phyloP scores from a whole-genome alignment of 1,140 invertebrate species.

The Drosophila kanapiae region DNA sequence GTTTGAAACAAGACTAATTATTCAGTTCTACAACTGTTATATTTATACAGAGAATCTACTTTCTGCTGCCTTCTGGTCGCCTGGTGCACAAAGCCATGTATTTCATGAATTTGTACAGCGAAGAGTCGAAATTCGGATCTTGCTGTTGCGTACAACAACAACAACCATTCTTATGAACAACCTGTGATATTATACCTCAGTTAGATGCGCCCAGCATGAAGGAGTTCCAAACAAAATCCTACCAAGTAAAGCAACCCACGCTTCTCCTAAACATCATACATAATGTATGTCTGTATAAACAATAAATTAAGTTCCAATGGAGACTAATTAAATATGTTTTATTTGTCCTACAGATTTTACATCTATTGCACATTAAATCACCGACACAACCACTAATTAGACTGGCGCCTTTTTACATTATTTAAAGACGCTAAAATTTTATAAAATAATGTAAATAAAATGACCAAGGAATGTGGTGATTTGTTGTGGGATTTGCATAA shows the following conservation, averaged over 20 bases:
- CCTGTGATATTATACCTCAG: constrained; percentile 74
- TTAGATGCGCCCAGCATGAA: constrained; percentile 62
- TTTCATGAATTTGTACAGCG: no score
- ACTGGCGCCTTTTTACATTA: constrained; percentile 79
- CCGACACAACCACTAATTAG: constrained; percentile 71
- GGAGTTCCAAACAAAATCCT: constrained; percentile 60
- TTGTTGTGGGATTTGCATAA: constrained; percentile 37
- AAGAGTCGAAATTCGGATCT: no score
- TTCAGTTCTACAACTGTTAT: no score
- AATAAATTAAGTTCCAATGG: no score
- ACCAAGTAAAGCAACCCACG: constrained; percentile 85
- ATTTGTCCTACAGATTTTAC: constrained; percentile 50
- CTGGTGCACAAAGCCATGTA: no score
- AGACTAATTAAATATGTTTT: constrained; percentile 9
- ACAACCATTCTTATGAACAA: no score
- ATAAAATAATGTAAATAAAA: no score
- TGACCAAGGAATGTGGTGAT: constrained; percentile 36
- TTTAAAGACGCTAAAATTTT: constrained; percentile 45
- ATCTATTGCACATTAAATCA: constrained; percentile 48
- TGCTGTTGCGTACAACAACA: no score
- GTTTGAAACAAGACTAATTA: no score
- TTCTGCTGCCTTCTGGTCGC: no score
- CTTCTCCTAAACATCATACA: constrained; percentile 89
- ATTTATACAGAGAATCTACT: no score
- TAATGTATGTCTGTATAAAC: constrained; percentile 45